phyloP scores from a whole-genome alignment of 2,888 invertebrate species.

The Pseudococcus longispinus region DNA sequence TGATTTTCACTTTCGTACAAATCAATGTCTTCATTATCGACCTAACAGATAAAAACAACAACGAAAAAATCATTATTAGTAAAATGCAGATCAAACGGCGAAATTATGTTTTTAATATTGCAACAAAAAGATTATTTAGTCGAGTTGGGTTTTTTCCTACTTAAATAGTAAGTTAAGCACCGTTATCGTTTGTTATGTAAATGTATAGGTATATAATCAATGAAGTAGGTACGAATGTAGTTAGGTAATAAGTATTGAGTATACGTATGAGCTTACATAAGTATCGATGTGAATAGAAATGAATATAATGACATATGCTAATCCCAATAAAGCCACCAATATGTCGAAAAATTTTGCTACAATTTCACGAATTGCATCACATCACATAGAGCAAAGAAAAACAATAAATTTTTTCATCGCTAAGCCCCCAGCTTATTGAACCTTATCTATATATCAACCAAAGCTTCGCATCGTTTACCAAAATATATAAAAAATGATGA shows the following conservation, averaged over 20 bases:
- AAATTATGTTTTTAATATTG: neutral
- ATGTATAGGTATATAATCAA: neutral
- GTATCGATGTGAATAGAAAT: neutral
- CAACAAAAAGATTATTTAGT: neutral
- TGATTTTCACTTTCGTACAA: neutral
- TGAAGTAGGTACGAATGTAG: neutral
- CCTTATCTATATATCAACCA: neutral
- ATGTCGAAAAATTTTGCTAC: neutral
- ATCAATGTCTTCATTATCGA: conserved; percentile 3
- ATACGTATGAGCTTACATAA: neutral
- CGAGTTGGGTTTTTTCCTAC: neutral
- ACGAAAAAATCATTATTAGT: neutral
- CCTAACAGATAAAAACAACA: conserved; percentile 16
- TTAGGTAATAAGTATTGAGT: neutral
- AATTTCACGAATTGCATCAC: too few relatives aligned
- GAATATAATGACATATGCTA: neutral
- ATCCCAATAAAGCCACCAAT: neutral
- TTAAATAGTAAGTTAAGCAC: neutral
- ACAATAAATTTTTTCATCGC: too few relatives aligned
- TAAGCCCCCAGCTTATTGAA: neutral
- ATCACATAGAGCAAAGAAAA: too few relatives aligned
- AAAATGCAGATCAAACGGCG: neutral
- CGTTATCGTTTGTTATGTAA: neutral
- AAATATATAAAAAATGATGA: neutral
- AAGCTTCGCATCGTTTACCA: neutral